These are phyloP conservation scores for Myrmecophaga tridactyla DNA, from an alignment of 2,113 vertebrate species.

Conservation along the genomic window DNA sequence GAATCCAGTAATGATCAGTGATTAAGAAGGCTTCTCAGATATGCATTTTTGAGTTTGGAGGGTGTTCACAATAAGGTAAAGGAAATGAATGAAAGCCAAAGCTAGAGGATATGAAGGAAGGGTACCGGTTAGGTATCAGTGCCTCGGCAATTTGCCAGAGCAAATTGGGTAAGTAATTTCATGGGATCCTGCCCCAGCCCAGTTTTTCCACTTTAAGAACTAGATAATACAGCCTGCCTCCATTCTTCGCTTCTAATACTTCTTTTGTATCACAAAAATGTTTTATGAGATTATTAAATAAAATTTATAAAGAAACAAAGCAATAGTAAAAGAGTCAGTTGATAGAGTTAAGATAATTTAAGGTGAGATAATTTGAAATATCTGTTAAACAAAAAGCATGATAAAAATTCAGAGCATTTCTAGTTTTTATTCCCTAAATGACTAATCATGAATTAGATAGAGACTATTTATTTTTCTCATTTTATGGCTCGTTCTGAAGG, in stretches of 20 bases:
- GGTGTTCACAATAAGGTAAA: neutral
- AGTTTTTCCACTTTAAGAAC: conserved; percentile 4
- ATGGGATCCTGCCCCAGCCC: neutral
- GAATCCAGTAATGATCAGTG: neutral
- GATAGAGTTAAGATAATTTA: conserved; percentile 29
- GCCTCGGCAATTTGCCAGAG: neutral
- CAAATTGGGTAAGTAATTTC: neutral
- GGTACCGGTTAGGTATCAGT: neutral
- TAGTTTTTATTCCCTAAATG: conserved; percentile 32
- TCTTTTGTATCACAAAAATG: neutral
- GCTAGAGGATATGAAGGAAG: neutral
- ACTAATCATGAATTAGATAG: conserved; percentile 33
- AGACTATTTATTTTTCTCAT: neutral
- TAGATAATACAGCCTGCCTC: neutral
- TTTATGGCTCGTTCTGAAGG: conserved; percentile 4
- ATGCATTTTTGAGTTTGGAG: neutral
- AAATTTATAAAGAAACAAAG: conserved; percentile 19
- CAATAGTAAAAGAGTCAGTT: neutral
- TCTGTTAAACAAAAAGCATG: neutral
- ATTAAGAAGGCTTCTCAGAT: neutral
- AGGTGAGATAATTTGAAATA: neutral
- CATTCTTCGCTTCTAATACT: neutral
- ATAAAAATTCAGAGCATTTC: conserved; percentile 25
- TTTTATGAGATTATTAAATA: neutral
- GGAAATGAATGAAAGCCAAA: neutral